Evolutionary conservation across 2,113 vertebrate genomes (phyloP).

Genomic region (Megatriorchis doriae): DNA sequence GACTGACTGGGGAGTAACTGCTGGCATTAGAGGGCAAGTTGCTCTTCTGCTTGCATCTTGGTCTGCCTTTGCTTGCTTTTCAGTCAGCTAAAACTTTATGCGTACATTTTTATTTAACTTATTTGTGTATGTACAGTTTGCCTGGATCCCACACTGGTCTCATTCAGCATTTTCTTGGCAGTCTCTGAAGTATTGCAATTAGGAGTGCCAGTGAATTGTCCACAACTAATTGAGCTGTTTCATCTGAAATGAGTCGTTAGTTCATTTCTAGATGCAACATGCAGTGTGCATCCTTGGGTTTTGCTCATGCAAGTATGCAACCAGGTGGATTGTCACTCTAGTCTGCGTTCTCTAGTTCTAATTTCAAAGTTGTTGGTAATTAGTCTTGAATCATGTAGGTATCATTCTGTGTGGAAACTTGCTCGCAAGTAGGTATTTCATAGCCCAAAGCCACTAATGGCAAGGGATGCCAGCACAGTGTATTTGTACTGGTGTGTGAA

Average conservation of each 20-base stretch:
- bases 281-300: background rate
- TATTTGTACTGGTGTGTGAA: slow-evolving; percentile 66
- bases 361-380: slow-evolving; percentile 14
- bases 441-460: slow-evolving; percentile 26
- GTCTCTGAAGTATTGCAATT: slow-evolving; percentile 16
- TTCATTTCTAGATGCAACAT: slow-evolving; percentile 33
- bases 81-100: slow-evolving; percentile 58
- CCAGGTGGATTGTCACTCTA: background rate
- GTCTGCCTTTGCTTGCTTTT: slow-evolving; percentile 74
- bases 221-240: slow-evolving; percentile 6
- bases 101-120: slow-evolving; percentile 37
- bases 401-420: background rate
- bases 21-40: slow-evolving; percentile 59
- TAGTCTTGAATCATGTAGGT: background rate
- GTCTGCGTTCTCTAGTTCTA: background rate
- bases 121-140: slow-evolving; percentile 64
- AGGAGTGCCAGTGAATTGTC: slow-evolving; percentile 8
- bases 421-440: background rate
- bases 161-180: slow-evolving; percentile 19
- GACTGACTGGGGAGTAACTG: slow-evolving; percentile 55
- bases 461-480: background rate
- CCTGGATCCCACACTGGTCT: slow-evolving; percentile 72
- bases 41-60: slow-evolving; percentile 66
- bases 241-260: slow-evolving; percentile 18
- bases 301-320: background rate